These are phyloP conservation scores for Nycticebus coucang DNA, from an alignment of 2,113 vertebrate genomes.

Conservation along the genomic window DNA sequence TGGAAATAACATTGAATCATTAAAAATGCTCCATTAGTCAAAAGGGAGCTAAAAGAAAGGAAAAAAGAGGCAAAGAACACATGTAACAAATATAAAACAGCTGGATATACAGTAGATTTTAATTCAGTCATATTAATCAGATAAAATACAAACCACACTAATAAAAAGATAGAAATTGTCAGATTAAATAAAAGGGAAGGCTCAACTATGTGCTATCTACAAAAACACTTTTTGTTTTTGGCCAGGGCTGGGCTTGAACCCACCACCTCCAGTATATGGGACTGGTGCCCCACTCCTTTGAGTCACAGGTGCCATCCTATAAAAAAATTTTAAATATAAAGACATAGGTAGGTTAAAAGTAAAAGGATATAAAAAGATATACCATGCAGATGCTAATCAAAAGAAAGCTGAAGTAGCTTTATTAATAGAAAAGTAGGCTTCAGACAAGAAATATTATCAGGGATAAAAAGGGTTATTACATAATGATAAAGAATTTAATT, in stretches of 20 bases:
- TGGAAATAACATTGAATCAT: not conserved
- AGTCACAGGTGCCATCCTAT: too few relatives aligned
- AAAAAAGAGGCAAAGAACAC: not conserved
- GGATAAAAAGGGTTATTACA: slow-evolving; percentile 13
- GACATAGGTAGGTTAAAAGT: not conserved
- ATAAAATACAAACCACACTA: slow-evolving; percentile 27
- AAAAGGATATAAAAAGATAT: not conserved
- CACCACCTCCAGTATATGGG: too few relatives aligned
- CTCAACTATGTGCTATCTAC: not conserved
- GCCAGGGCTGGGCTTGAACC: too few relatives aligned
- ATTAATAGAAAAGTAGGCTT: slow-evolving; percentile 28
- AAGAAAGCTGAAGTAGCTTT: slow-evolving; percentile 22
- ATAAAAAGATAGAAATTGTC: slow-evolving; percentile 23
- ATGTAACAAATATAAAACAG: not conserved
- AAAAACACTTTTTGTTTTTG: not conserved
- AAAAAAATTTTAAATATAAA: slow-evolving; percentile 21
- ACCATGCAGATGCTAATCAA: not conserved
- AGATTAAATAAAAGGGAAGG: not conserved
- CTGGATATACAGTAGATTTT: not conserved
- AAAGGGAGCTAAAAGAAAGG: not conserved
- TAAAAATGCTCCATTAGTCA: not conserved
- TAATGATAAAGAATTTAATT: slow-evolving; percentile 23
- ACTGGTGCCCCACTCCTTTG: too few relatives aligned
- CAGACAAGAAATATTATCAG: slow-evolving; percentile 14
- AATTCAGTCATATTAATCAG: slow-evolving; percentile 9